A percentile compares a stretch with the other conserved stretches of the same genome.
Evolutionary conservation across 2,797 vertebrate species (phyloP).

Genomic region (Sebastes minor): DNA sequence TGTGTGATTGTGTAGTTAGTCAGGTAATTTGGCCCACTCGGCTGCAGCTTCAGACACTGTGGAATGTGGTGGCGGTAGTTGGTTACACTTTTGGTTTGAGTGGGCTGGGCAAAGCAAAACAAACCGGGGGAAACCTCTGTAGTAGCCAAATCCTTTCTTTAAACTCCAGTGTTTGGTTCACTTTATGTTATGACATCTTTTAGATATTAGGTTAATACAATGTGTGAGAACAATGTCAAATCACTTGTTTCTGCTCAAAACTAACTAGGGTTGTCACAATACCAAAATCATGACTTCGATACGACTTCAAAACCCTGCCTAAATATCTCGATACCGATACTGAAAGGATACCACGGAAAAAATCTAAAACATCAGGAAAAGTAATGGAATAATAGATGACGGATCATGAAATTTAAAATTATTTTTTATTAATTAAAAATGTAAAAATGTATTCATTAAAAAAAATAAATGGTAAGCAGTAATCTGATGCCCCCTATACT

Average conservation of each 20-base stretch:
- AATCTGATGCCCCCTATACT: too few species aligned
- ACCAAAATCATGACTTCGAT: too few species aligned
- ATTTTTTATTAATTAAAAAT: too few species aligned
- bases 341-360: too few species aligned
- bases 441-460: too few species aligned
- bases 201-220: neutral
- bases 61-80: constrained; percentile 57
- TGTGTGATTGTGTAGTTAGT: constrained; percentile 35
- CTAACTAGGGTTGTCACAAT: too few species aligned
- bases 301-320: too few species aligned
- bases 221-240: neutral
- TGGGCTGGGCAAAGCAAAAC: constrained; percentile 35
- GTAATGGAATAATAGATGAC: too few species aligned
- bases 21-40: constrained; percentile 62
- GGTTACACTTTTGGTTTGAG: constrained; percentile 39
- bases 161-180: neutral
- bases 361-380: too few species aligned
- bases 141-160: neutral
- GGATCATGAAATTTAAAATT: too few species aligned
- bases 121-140: neutral
- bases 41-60: constrained; percentile 58
- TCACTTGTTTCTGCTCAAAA: neutral
- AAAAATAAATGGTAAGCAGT: too few species aligned
- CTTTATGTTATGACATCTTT: neutral
- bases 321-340: too few species aligned